A percentile compares a stretch with the other conserved stretches of the same genome.
Conservation (phyloP, 2,797 vertebrate genomes). For the Mormyrus hasselquistii region DNA sequence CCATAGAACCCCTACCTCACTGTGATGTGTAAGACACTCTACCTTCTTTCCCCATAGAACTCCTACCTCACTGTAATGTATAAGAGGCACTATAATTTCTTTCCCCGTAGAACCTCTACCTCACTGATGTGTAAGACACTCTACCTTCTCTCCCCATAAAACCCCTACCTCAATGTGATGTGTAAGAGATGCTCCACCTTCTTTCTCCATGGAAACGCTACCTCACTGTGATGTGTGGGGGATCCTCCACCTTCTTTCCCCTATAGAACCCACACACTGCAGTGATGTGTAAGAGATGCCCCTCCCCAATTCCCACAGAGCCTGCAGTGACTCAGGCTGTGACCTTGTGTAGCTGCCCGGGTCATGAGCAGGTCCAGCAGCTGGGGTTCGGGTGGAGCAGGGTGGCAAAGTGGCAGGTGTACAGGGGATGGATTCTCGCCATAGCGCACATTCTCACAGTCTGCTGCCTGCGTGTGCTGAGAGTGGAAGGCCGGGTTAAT, state of each 20-base stretch:
- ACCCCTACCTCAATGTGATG: background rate
- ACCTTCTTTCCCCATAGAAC: background rate
- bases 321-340: slow-evolving; percentile 26
- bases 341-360: slow-evolving; percentile 31
- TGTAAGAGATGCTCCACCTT: background rate
- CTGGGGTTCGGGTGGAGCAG: slow-evolving; percentile 53
- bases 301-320: background rate
- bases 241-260: slow-evolving; percentile 29
- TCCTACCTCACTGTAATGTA: background rate
- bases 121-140: background rate
- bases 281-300: background rate
- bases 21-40: background rate
- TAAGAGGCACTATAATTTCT: background rate
- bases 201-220: slow-evolving; percentile 47
- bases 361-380: slow-evolving; percentile 54
- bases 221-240: background rate
- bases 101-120: slow-evolving; percentile 47
- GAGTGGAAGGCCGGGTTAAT: slow-evolving; percentile 29
- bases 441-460: slow-evolving; percentile 56
- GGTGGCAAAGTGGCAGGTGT: slow-evolving; percentile 47
- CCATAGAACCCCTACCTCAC: slow-evolving; percentile 20
- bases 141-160: background rate
- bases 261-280: slow-evolving; percentile 41
- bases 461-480: slow-evolving; percentile 29
- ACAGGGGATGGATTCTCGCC: slow-evolving; percentile 45